Conservation (phyloP, 1,140 invertebrate species). For the Rhagoletis pomonella region DNA sequence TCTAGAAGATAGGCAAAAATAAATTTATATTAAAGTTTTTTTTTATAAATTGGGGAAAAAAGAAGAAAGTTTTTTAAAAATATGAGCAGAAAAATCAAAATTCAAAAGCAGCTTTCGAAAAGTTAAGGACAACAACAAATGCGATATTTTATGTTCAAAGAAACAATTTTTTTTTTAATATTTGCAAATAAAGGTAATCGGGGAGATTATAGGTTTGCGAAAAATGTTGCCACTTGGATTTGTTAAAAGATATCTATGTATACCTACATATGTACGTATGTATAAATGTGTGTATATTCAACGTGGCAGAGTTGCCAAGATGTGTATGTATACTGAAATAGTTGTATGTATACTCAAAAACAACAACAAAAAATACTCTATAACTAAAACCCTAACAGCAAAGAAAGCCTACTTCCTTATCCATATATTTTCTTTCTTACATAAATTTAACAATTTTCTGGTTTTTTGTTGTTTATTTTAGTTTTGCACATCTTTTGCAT, state of each 20-base stretch:
- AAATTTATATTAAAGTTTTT: background rate
- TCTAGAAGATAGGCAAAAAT: background rate
- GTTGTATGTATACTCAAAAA: background rate
- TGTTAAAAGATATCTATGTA: background rate
- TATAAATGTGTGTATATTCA: background rate
- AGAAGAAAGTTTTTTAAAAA: background rate
- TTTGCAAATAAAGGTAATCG: background rate
- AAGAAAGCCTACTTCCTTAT: background rate
- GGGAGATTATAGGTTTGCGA: background rate
- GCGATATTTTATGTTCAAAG: background rate
- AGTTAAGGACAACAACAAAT: background rate
- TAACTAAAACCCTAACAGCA: background rate
- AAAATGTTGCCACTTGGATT: background rate
- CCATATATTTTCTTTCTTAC: background rate
- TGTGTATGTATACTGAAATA: constrained; percentile 45
- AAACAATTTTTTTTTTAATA: background rate
- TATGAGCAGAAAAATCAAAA: background rate
- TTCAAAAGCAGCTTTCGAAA: background rate
- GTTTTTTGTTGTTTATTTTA: too few species aligned
- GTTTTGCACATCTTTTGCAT: background rate
- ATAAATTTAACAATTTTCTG: too few species aligned
- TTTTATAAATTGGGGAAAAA: background rate
- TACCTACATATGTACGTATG: background rate
- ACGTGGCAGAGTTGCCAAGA: background rate
- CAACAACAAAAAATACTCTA: background rate